A percentile compares a stretch with the other conserved stretches of the same genome.
Evolutionary conservation across 2,113 vertebrate species (phyloP).

Genomic region (Periophthalmus modestus): DNA sequence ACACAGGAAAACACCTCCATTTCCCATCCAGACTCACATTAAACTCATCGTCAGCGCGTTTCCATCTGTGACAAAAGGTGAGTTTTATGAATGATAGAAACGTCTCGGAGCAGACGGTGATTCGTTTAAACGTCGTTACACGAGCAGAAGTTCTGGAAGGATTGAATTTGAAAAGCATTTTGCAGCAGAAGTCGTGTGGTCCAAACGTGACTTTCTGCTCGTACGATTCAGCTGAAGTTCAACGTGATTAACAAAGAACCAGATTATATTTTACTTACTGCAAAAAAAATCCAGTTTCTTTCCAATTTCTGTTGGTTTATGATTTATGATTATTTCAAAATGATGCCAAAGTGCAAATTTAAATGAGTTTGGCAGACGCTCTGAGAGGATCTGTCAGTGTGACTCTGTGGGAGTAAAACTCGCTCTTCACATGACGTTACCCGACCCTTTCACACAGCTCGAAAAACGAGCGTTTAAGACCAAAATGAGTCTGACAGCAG

Average conservation of each 20-base stretch:
- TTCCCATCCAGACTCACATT: not conserved
- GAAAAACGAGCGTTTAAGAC: too few relatives aligned
- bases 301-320: too few relatives aligned
- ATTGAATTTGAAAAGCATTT: not conserved
- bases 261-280: not conserved
- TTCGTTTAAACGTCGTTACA: not conserved
- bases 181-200: not conserved
- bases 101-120: not conserved
- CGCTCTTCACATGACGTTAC: too few relatives aligned
- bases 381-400: too few relatives aligned
- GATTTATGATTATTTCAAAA: too few relatives aligned
- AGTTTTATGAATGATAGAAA: not conserved
- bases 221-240: not conserved
- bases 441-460: too few relatives aligned
- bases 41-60: constrained; percentile 2
- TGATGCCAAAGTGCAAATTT: too few relatives aligned
- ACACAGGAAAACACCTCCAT: constrained; percentile 23
- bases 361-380: too few relatives aligned
- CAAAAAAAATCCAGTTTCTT: too few relatives aligned
- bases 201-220: not conserved
- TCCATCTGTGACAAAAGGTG: constrained; percentile 3
- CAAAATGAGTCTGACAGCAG: too few relatives aligned
- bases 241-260: not conserved
- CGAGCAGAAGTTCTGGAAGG: not conserved
- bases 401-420: too few relatives aligned